Conservation (phyloP, 2,797 vertebrate genomes). For the Coendou prehensilis region DNA sequence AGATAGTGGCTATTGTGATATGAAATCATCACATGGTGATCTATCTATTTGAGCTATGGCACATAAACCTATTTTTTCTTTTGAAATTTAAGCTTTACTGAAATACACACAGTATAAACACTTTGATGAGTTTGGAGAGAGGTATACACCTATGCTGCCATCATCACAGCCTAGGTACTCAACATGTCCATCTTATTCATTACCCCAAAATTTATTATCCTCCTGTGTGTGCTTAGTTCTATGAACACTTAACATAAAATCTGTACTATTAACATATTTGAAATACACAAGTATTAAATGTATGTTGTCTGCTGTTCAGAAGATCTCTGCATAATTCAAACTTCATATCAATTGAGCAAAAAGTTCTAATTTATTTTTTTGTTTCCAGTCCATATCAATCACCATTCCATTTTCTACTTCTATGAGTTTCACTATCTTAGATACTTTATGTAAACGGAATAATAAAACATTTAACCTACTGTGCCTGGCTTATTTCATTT, state of each 20-base stretch:
- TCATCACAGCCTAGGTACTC: background rate
- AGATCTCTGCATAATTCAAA: background rate
- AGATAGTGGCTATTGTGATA: slow-evolving; percentile 25
- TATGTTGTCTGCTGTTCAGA: background rate
- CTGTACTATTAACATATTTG: background rate
- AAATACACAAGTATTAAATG: background rate
- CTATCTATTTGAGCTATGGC: background rate
- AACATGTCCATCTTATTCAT: background rate
- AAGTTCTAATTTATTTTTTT: background rate
- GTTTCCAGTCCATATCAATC: background rate
- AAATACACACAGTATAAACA: background rate
- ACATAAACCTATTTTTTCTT: background rate
- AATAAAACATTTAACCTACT: background rate
- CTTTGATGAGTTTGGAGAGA: background rate
- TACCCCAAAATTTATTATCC: background rate
- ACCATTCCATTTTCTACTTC: background rate
- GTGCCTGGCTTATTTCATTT: background rate
- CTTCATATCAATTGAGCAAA: background rate
- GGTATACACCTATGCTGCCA: background rate
- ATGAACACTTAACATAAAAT: background rate
- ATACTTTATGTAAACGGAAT: background rate
- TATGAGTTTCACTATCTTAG: background rate
- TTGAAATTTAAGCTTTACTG: background rate
- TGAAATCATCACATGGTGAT: slow-evolving; percentile 40
- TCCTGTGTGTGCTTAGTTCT: background rate